Evolutionary conservation across 2,113 vertebrate genomes (phyloP).

Genomic region (Pao palembangensis): DNA sequence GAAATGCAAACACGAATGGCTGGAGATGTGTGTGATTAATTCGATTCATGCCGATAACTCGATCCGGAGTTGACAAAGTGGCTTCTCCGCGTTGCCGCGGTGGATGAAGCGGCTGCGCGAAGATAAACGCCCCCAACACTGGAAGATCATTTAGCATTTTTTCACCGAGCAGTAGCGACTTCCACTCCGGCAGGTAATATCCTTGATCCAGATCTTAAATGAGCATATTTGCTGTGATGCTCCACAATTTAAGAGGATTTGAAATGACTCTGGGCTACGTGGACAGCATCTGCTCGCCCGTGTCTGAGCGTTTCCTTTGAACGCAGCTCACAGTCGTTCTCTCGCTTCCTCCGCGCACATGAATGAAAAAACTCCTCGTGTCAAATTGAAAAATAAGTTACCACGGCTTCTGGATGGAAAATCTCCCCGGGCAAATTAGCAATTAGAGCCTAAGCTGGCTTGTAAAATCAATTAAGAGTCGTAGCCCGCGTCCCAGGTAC

Average conservation of each 20-base stretch:
- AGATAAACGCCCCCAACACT: background rate
- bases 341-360: constrained; percentile 24
- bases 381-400: constrained; percentile 47
- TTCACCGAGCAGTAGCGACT: background rate
- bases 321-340: constrained; percentile 35
- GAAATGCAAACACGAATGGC: no score
- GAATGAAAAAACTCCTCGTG: constrained; percentile 50
- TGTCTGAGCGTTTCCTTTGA: constrained; percentile 22
- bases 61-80: no score
- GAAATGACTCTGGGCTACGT: background rate
- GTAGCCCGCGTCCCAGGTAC: constrained; percentile 58
- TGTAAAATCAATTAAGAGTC: constrained; percentile 68
- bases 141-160: constrained; percentile 8
- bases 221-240: constrained; percentile 11
- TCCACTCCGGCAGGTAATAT: constrained; percentile 1
- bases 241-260: constrained; percentile 12
- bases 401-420: constrained; percentile 59
- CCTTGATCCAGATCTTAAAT: background rate
- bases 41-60: no score
- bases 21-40: no score
- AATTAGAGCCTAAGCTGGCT: constrained; percentile 68
- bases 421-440: constrained; percentile 63
- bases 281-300: constrained; percentile 12
- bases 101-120: no score
- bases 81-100: no score